phyloP scores from a whole-genome alignment of 2,888 invertebrate species.

The Listrodromus nycthemerus region DNA sequence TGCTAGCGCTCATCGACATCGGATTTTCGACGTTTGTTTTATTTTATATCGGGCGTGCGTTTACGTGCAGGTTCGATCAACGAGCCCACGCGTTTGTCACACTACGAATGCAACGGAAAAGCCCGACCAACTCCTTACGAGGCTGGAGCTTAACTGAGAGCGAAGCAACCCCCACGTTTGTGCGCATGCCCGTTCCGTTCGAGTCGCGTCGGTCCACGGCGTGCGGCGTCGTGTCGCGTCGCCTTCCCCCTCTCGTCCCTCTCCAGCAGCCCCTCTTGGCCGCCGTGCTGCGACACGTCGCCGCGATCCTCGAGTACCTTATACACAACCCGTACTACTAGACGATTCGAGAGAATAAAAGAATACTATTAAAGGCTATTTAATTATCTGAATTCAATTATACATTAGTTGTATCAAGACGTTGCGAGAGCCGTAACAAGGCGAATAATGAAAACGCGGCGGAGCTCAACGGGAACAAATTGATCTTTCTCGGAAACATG shows the following conservation, averaged over 20 bases:
- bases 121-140: conserved; percentile 79
- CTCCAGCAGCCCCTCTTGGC: conserved; percentile 54
- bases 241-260: conserved; percentile 22
- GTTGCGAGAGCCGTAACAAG: background rate
- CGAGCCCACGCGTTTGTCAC: conserved; percentile 57
- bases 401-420: background rate
- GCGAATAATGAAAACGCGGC: background rate
- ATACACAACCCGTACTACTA: conserved; percentile 8
- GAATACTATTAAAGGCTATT: conserved; percentile 23
- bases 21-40: background rate
- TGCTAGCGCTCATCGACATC: background rate
- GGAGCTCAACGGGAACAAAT: background rate
- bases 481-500: background rate
- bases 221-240: conserved; percentile 39
- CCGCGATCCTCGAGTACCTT: conserved; percentile 17
- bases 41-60: background rate
- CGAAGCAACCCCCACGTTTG: conserved; percentile 72
- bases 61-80: background rate
- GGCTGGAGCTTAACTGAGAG: conserved; percentile 81
- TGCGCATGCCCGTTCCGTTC: conserved; percentile 66
- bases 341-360: conserved; percentile 52
- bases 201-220: conserved; percentile 35
- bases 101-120: conserved; percentile 65
- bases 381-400: conserved; percentile 6
- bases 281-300: conserved; percentile 62